Evolutionary conservation across 1,140 invertebrate species (phyloP).

Genomic region (Drosophila orena): DNA sequence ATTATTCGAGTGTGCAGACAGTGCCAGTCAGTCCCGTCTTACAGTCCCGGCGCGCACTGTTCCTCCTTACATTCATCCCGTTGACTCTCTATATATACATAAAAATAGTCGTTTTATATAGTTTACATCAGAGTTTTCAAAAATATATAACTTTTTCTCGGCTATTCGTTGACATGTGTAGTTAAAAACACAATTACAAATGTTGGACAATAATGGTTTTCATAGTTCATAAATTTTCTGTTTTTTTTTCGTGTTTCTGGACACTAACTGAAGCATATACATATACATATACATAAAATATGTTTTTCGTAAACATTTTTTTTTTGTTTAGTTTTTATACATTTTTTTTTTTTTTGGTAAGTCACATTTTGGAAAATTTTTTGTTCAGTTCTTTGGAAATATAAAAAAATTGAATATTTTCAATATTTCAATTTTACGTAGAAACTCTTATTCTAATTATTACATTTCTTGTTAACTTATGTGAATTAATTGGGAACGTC

Average conservation of each 20-base stretch:
- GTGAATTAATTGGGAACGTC: background rate
- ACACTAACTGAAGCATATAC: background rate
- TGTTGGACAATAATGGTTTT: conserved; percentile 22
- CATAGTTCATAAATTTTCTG: background rate
- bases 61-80: conserved; percentile 12
- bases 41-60: conserved; percentile 2
- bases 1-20: conserved; percentile 35
- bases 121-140: conserved; percentile 26
- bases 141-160: conserved; percentile 4
- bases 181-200: conserved; percentile 4
- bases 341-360: background rate
- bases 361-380: conserved; percentile 12
- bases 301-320: background rate
- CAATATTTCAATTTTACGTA: background rate
- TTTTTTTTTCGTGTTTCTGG: background rate
- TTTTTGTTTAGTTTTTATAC: background rate
- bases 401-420: conserved; percentile 4
- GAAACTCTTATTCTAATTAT: background rate
- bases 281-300: background rate
- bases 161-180: background rate
- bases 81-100: conserved; percentile 24
- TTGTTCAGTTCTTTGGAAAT: conserved; percentile 3
- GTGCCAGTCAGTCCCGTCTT: background rate
- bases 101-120: conserved; percentile 15
- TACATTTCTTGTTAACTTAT: background rate